Conservation (phyloP, 2,113 vertebrate species). For the Macquaria ambigua region DNA sequence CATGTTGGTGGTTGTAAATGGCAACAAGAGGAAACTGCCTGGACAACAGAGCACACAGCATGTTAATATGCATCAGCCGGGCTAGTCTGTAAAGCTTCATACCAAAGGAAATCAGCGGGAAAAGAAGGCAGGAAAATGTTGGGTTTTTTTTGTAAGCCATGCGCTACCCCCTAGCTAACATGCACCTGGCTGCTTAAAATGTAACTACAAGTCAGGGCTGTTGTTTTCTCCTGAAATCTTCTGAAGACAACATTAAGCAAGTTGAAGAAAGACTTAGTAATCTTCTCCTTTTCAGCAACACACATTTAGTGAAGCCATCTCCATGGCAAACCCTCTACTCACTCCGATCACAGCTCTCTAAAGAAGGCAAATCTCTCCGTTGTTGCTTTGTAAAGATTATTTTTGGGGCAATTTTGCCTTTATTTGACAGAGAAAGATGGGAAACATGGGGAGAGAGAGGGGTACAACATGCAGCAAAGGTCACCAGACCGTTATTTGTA, state of each 20-base stretch:
- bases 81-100: not conserved
- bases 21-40: not conserved
- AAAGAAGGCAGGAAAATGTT: not conserved
- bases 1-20: not conserved
- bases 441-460: no score
- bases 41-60: not conserved
- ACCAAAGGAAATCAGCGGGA: not conserved
- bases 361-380: no score
- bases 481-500: no score
- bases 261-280: no score
- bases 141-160: not conserved
- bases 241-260: not conserved
- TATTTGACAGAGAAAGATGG: no score
- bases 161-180: not conserved
- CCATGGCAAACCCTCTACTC: not conserved
- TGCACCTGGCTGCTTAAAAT: no score
- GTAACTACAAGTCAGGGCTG: not conserved
- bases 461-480: no score
- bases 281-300: not conserved
- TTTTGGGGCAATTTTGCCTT: no score
- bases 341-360: no score
- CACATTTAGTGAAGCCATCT: not conserved
- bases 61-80: no score
- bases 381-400: no score
- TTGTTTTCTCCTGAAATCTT: not conserved